Base-by-base conservation (phyloP, 2,797 vertebrate species). In the Odontamblyopus lacepedii region DNA sequence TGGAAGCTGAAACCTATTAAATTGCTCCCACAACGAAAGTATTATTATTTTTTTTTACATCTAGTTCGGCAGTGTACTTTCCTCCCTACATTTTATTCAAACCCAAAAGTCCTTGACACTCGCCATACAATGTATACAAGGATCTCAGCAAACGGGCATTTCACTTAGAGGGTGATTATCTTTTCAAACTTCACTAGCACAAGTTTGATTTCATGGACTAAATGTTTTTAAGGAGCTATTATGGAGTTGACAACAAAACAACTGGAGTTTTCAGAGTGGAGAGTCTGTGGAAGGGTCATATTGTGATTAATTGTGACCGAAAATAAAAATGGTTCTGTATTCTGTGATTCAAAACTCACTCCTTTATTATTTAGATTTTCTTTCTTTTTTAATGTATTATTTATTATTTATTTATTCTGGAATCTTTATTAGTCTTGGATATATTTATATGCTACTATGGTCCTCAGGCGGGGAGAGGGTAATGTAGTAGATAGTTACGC, bases 221-320 rank as follows among this genome's bases (percentile, higher is more conserved):
- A 38, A 59, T 63, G 61, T n/a, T 50, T 4, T 26, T 16, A 59
- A 26, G 23, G 44, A 53, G 6, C 4, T 53, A 53, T n/a, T 12
- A n/a, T 56, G 4, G 41, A 55, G 35, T 5, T 26, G 18, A 72
- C 51, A 56, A 78, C 18, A 70, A 74, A 69, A 76, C 53, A 74
- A 63, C 69, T 69, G 38, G n/a, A 55, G 69, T 29, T 41, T 41
- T 41, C 65, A 55, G 66, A 69, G 3, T 56, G 5, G 38, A 57
- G 59, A 71, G 70, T 41, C 81, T 69, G 18, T 11, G 16, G 74
- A 77, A 38, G 71, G 30, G 6, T 18, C 1, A 75, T 53, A 53
- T 53, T 53, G 19, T 53, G 19, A 53, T 7, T 19, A 4, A 53
- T 19, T 53, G 7, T 53, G 51, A n/a, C 1, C 1, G 51, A 48